A percentile compares a stretch with the other conserved stretches of the same genome.
Evolutionary conservation across 2,888 invertebrate genomes (phyloP).

Genomic region (Alloplasta piceator): DNA sequence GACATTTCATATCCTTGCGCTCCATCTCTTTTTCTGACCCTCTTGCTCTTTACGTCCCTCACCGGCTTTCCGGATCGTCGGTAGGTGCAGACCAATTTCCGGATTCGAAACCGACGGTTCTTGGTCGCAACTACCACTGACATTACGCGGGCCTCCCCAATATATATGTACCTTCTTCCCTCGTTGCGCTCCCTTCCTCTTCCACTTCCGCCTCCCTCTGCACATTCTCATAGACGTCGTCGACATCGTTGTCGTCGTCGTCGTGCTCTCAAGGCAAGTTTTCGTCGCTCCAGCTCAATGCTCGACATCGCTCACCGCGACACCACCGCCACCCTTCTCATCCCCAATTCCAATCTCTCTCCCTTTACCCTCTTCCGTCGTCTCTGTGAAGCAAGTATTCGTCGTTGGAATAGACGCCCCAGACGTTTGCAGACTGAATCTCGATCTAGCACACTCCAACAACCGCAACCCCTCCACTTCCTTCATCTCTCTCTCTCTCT

Average conservation of each 20-base stretch:
- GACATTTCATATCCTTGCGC: constrained; percentile 20
- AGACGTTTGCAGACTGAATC: constrained; percentile 50
- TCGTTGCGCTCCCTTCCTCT: constrained; percentile 13
- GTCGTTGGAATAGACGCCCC: constrained; percentile 30
- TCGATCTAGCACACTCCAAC: constrained; percentile 35
- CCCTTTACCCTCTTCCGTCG: background rate
- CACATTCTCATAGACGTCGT: constrained; percentile 25
- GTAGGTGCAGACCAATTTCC: constrained; percentile 61
- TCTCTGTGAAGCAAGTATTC: constrained; percentile 15
- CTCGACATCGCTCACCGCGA: constrained; percentile 55
- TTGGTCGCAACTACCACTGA: constrained; percentile 13
- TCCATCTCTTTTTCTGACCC: constrained; percentile 13
- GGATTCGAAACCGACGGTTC: constrained; percentile 54
- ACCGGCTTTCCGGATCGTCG: constrained; percentile 45
- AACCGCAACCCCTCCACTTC: constrained; percentile 26
- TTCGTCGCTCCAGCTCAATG: constrained; percentile 48
- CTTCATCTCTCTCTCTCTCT: background rate
- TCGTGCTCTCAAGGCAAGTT: constrained; percentile 45
- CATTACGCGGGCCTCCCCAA: background rate
- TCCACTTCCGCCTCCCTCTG: constrained; percentile 36
- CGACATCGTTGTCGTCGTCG: constrained; percentile 12
- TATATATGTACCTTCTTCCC: background rate
- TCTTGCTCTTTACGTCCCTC: background rate
- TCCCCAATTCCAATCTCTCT: background rate
- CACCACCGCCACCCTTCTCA: constrained; percentile 24